Evolutionary conservation across 2,113 vertebrate species (phyloP).

Genomic region (Chaenogobius annularis): DNA sequence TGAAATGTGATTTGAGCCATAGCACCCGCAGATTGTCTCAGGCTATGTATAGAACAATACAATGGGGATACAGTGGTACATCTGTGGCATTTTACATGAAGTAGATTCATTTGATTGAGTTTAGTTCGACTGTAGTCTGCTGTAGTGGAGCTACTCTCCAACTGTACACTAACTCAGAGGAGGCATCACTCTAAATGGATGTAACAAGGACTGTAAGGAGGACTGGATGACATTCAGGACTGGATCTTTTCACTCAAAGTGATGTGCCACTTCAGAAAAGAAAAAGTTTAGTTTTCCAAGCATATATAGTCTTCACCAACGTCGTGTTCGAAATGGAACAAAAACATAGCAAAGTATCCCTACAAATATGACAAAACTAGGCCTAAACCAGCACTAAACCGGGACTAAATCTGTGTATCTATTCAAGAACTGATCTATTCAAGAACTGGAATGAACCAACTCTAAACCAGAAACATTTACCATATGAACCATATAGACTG

Average conservation of each 20-base stretch:
- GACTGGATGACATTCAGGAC: too few relatives aligned
- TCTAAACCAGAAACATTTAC: too few relatives aligned
- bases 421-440: too few relatives aligned
- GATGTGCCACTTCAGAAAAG: neutral
- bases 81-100: neutral
- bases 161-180: neutral
- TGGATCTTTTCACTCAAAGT: too few relatives aligned
- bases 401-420: too few relatives aligned
- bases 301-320: neutral
- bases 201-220: neutral
- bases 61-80: neutral
- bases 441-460: too few relatives aligned
- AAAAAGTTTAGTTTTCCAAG: too few relatives aligned
- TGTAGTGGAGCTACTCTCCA: conserved; percentile 13
- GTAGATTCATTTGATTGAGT: conserved; percentile 5
- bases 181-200: neutral
- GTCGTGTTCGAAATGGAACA: too few relatives aligned
- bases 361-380: neutral
- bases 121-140: conserved; percentile 6
- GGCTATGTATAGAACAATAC: conserved; percentile 25
- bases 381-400: neutral
- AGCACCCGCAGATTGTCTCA: conserved; percentile 24
- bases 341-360: too few relatives aligned
- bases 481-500: too few relatives aligned
- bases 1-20: conserved; percentile 40